phyloP scores from a whole-genome alignment of 2,888 invertebrate species.

The Cephus runcator region DNA sequence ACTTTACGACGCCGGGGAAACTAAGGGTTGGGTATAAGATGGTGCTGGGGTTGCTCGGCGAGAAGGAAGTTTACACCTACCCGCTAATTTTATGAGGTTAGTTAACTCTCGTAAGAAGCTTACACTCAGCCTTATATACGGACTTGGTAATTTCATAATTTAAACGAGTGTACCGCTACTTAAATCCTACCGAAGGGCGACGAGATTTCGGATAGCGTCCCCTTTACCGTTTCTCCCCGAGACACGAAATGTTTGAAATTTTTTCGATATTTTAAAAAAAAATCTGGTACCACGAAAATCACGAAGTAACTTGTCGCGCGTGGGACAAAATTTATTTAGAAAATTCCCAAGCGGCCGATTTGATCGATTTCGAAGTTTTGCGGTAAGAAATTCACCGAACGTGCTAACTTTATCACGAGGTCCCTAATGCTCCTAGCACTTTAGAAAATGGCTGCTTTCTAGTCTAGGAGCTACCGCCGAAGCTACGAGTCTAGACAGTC shows the following conservation, averaged over 20 bases:
- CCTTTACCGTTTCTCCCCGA: background rate
- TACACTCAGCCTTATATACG: slow-evolving; percentile 35
- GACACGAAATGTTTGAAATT: background rate
- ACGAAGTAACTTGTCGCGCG: background rate
- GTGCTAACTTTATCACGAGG: background rate
- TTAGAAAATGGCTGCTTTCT: background rate
- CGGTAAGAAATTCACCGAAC: background rate
- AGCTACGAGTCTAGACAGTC: slow-evolving; percentile 27
- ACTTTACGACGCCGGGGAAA: slow-evolving; percentile 24
- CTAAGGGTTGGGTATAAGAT: background rate
- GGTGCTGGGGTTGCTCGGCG: slow-evolving; percentile 2
- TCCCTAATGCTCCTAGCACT: background rate
- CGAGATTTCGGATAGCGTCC: background rate
- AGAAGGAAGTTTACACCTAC: slow-evolving; percentile 43
- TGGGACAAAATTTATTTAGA: background rate
- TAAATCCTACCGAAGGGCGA: slow-evolving; percentile 10
- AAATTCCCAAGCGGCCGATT: background rate
- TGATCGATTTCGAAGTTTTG: background rate
- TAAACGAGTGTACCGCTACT: slow-evolving; percentile 32
- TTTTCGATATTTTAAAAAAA: too few species aligned
- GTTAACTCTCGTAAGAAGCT: slow-evolving; percentile 51
- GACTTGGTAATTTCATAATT: slow-evolving; percentile 47
- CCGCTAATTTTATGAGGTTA: slow-evolving; percentile 54
- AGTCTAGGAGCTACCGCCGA: background rate
- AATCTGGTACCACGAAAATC: background rate